Conservation (phyloP, 2,888 invertebrate genomes). For the Lasioglossum lativentre region DNA sequence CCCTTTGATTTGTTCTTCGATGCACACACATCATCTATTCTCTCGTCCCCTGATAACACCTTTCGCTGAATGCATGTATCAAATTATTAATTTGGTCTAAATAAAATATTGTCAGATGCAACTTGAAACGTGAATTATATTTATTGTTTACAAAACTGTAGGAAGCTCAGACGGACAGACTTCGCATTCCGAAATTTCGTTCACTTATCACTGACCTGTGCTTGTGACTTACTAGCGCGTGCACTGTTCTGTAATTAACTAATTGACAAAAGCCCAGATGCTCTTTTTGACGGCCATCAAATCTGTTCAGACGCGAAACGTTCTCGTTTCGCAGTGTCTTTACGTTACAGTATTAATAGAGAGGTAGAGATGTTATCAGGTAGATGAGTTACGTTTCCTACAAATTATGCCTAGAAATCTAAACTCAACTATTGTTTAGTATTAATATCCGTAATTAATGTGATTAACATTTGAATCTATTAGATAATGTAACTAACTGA, state of each 20-base stretch:
- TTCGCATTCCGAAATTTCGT: slow-evolving; percentile 40
- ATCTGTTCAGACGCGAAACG: background rate
- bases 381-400: slow-evolving; percentile 64
- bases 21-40: slow-evolving; percentile 57
- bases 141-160: slow-evolving; percentile 46
- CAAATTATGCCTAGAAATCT: slow-evolving; percentile 63
- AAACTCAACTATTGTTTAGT: slow-evolving; percentile 64
- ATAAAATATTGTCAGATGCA: slow-evolving; percentile 57
- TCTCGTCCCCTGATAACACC: slow-evolving; percentile 70
- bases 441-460: slow-evolving; percentile 69
- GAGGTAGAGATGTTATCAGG: slow-evolving; percentile 68
- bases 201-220: slow-evolving; percentile 9
- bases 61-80: slow-evolving; percentile 62
- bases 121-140: slow-evolving; percentile 44
- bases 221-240: slow-evolving; percentile 21
- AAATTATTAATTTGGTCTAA: slow-evolving; percentile 60
- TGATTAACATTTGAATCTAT: slow-evolving; percentile 64
- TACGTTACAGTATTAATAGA: slow-evolving; percentile 18
- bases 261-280: slow-evolving; percentile 3
- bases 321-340: background rate
- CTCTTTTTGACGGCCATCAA: slow-evolving; percentile 8
- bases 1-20: slow-evolving; percentile 68
- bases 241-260: background rate
- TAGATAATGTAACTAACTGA: slow-evolving; percentile 65
- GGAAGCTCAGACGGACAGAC: slow-evolving; percentile 28